A percentile compares a stretch with the other conserved stretches of the same genome.
phyloP scores from a whole-genome alignment of 2,113 vertebrate species.

The Ranitomeya variabilis region DNA sequence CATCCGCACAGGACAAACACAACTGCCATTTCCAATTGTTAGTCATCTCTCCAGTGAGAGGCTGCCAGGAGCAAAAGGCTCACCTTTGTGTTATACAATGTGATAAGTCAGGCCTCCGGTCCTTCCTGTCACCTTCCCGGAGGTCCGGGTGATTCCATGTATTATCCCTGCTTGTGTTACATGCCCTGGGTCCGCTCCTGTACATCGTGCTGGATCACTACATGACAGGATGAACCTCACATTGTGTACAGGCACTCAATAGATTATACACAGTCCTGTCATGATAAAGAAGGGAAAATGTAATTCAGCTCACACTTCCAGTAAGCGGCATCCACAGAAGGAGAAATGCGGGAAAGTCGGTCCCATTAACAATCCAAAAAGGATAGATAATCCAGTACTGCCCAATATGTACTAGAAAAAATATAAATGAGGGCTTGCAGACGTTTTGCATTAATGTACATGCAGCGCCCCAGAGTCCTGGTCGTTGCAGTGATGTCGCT shows the following conservation, averaged over 20 bases:
- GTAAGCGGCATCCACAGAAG: no score
- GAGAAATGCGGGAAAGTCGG: not conserved
- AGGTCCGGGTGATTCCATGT: constrained; percentile 14
- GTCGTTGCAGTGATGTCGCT: no score
- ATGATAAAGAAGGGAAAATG: not conserved
- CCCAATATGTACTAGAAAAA: no score
- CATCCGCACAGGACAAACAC: constrained; percentile 48
- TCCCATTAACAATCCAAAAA: no score
- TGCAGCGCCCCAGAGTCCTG: no score
- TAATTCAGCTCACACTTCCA: no score
- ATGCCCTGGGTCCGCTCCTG: not conserved
- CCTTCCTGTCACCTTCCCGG: constrained; percentile 38
- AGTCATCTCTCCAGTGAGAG: constrained; percentile 3
- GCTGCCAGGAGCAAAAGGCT: constrained; percentile 15
- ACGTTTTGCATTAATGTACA: no score
- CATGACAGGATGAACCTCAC: not conserved
- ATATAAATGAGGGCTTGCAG: no score
- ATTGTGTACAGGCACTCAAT: not conserved
- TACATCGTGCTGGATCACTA: not conserved
- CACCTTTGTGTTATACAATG: constrained; percentile 30
- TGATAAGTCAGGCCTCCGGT: constrained; percentile 20
- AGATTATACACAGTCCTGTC: not conserved
- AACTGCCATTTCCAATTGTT: constrained; percentile 33
- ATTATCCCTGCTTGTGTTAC: constrained; percentile 14
- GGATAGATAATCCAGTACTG: no score